Base-by-base conservation (phyloP, 2,888 invertebrate genomes). In the Hemistola chrysoprasaria region DNA sequence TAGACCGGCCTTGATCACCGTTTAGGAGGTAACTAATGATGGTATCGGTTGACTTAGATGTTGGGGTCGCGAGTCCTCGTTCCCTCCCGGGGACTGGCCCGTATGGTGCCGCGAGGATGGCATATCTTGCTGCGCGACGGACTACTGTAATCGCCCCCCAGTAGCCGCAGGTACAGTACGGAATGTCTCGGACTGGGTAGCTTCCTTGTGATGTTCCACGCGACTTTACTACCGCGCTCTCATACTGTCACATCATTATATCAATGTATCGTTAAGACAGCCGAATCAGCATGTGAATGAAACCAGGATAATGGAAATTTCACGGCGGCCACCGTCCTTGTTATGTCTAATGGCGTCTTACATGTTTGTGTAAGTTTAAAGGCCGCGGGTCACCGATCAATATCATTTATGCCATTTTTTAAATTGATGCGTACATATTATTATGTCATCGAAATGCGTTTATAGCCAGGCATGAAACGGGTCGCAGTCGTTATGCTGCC, bases 71-170 rank as follows among this genome's bases (percentile, higher is more conserved):
- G 82, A 82, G 69, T 80, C 74, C 63, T 82, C 90, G 70, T 91
- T 92, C 72, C 92, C 92, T 63, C 92, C 92, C 55, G 90, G 90
- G 68, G 86, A 80, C 72, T 80, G 79, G 78, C 91, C 92, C 53
- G 83, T 91, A 65, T 91, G 91, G 91, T 92, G 92, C 85, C 90
- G 91, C 62, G 82, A 83, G 55, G 65, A 71, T 46, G 77, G 80
- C 65, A 78, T 88, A 53, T 69, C 71, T 59, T 94, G 94, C 92
- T 94, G 94, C 88, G 77, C 90, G 65, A 87, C 90, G 78, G 93
- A 93, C 90, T 92, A 90, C 90, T 95, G 95, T 92, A 94, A 93
- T 72, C 76, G 72, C 43, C 37, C 24, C 35, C 34, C 68, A 66
- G 56, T 72, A 62, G 64, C 73, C 64, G 56, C 76, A 82, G 86